Base-by-base conservation (phyloP, 2,113 vertebrate genomes). In the Macaca nemestrina region DNA sequence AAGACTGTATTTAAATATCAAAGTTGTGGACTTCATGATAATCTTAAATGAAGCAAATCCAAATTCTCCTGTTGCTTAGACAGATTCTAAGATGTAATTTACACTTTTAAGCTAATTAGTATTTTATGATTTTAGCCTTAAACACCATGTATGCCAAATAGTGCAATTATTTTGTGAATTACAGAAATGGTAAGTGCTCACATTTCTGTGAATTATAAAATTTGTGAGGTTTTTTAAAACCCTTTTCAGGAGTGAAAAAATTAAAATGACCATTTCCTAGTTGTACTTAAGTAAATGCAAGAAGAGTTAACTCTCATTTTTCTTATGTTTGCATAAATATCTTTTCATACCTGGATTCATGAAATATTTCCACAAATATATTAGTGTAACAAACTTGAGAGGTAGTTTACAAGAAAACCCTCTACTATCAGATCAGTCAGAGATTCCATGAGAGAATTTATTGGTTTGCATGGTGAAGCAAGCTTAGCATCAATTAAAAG, bases 41-140 rank as follows among this genome's bases (percentile, higher is more conserved):
- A 57, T 75, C 7, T 96, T 80, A 90, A 84, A 76, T 38, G 52
- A 96, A 76, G 55, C 11, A 23, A 90, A 67, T 68, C 25, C 38
- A 67, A 84, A 86, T 48, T 83, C 18, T 79, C 35, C 45, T n/a
- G 16, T 35, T 90, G 35, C 83, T 64, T 75, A 57, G 5, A 55
- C 2, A 81, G 7, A 45, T 25, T 70, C n/a, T 45, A 80, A 83
- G 40, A 64, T 94, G 0, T 64, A 40, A 48, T 76, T 83, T 73
- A n/a, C 27, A 64, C 16, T 80, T 94, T 90, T 80, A 90, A 92
- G 35, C 11, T 52, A 67, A n/a, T 68, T 30, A 67, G 52, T 86
- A n/a, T 90, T 86, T 57, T 82, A 79, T 86, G 64, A 61, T 57
- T 83, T 93, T 48, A 75, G 17, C 25, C 18, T 91, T 84, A 97